These are phyloP conservation scores for Calidris pygmaea DNA, from an alignment of 2,113 vertebrate genomes.

Conservation along the genomic window DNA sequence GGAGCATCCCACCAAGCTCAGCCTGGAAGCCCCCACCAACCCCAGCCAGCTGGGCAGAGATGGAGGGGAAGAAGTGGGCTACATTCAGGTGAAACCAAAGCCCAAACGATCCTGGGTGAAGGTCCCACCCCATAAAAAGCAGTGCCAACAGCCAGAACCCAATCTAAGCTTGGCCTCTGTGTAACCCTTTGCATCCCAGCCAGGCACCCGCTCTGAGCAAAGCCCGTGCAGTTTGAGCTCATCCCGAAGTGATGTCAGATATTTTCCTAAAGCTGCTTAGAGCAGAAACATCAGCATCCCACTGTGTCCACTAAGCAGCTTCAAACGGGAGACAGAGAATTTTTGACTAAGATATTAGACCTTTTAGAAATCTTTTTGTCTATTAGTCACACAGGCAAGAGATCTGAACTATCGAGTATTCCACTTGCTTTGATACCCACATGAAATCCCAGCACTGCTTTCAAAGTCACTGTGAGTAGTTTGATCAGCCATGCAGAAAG, in stretches of 20 bases:
- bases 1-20: neutral
- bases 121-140: neutral
- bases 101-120: neutral
- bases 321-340: neutral
- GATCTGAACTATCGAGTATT: neutral
- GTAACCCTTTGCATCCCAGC: neutral
- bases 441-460: slow-evolving; percentile 36
- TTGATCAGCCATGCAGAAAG: slow-evolving; percentile 66
- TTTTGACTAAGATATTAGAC: slow-evolving; percentile 3
- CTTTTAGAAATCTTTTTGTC: slow-evolving; percentile 27
- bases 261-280: neutral
- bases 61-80: rapidly evolving
- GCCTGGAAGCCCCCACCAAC: rapidly evolving
- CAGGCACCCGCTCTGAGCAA: rapidly evolving
- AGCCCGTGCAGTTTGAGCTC: neutral
- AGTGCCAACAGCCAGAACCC: rapidly evolving
- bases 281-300: slow-evolving; percentile 7
- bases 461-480: slow-evolving; percentile 3
- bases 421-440: neutral
- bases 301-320: slow-evolving; percentile 28
- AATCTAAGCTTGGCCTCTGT: neutral
- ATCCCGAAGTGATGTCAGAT: neutral
- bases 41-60: neutral
- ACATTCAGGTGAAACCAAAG: neutral
- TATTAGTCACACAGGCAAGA: slow-evolving; percentile 32